These are phyloP conservation scores for Parauchenoglanis punctatus DNA, from an alignment of 2,797 vertebrate species.

Conservation along the genomic window DNA sequence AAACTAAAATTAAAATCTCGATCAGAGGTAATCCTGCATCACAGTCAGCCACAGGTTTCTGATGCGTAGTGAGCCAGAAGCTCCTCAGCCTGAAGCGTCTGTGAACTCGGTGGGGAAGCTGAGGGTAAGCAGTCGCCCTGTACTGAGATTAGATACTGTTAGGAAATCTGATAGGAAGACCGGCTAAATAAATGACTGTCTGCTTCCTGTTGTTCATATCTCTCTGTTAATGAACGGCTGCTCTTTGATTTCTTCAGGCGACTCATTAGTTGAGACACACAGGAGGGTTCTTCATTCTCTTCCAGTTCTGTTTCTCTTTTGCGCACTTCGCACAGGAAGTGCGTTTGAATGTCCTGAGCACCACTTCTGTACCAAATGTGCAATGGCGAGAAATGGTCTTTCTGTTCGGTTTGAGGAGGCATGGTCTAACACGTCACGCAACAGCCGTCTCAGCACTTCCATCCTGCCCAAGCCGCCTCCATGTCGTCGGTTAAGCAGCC, in stretches of 20 bases:
- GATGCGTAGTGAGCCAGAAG: not conserved
- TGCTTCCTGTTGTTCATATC: slow-evolving; percentile 5
- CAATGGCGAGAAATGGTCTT: not conserved
- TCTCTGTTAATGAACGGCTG: slow-evolving; percentile 24
- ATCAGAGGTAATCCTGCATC: not conserved
- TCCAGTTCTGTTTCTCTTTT: too few species aligned
- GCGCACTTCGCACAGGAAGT: not conserved
- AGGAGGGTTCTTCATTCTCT: slow-evolving; percentile 23
- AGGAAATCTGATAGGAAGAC: not conserved
- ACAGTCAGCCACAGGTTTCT: not conserved
- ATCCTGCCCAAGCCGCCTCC: not conserved
- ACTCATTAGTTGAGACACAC: slow-evolving; percentile 22
- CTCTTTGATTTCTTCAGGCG: slow-evolving; percentile 15
- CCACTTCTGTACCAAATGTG: not conserved
- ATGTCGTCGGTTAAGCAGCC: not conserved
- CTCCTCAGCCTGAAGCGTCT: too few species aligned
- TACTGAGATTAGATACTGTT: not conserved
- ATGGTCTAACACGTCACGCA: not conserved
- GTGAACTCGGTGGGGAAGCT: not conserved
- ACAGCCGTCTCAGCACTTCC: not conserved
- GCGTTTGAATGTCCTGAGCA: not conserved
- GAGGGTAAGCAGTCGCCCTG: not conserved
- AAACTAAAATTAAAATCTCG: not conserved
- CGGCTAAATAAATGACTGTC: not conserved
- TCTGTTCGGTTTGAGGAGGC: not conserved